A percentile compares a stretch with the other conserved stretches of the same genome.
phyloP scores from a whole-genome alignment of 2,113 vertebrate species.

The Heterochromis multidens region DNA sequence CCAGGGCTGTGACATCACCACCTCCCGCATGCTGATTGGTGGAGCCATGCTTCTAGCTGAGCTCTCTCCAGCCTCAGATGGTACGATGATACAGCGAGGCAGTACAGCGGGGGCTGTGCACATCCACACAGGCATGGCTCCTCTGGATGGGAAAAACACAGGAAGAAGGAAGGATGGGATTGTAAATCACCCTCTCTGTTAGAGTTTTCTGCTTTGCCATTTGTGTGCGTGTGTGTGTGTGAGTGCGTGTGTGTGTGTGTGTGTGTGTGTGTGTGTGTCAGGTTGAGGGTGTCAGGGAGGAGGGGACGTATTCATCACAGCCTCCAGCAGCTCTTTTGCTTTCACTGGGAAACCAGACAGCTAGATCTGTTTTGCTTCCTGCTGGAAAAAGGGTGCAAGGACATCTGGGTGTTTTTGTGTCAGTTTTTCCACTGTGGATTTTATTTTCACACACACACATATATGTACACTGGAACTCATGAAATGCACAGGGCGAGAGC shows the following conservation, averaged over 20 bases:
- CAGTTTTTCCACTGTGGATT: constrained; percentile 62
- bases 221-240: constrained; percentile 2
- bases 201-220: constrained; percentile 27
- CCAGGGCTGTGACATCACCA: constrained; percentile 80
- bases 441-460: constrained; percentile 34
- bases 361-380: constrained; percentile 71
- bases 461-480: constrained; percentile 50
- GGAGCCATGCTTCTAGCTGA: constrained; percentile 41
- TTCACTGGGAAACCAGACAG: constrained; percentile 58
- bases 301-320: constrained; percentile 59
- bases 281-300: constrained; percentile 53
- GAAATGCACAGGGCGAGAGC: constrained; percentile 55
- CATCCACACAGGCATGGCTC: constrained; percentile 68
- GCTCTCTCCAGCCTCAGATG: constrained; percentile 65
- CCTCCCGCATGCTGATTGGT: constrained; percentile 70
- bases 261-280: constrained; percentile 29
- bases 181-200: constrained; percentile 50
- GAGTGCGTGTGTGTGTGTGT: constrained; percentile 19
- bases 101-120: constrained; percentile 69
- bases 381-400: constrained; percentile 41
- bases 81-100: constrained; percentile 76
- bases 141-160: constrained; percentile 59
- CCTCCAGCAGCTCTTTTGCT: constrained; percentile 58
- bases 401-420: constrained; percentile 19
- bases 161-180: constrained; percentile 58